Conservation (phyloP, 2,797 vertebrate species). For the Lacerta agilis region DNA sequence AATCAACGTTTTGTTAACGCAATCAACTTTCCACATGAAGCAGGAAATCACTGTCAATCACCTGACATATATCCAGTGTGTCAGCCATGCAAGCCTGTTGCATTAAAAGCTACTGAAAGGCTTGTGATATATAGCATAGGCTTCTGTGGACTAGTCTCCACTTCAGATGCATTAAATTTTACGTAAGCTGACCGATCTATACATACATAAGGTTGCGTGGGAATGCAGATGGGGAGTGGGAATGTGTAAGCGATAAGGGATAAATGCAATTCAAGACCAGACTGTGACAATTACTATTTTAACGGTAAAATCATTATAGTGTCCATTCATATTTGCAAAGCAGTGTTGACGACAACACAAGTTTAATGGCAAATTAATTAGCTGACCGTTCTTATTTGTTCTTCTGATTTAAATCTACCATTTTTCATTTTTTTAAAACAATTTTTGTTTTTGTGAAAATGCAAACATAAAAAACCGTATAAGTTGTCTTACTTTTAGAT, state of each 20-base stretch:
- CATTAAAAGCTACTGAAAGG: neutral
- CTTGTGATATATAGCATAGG: neutral
- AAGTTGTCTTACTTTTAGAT: too few species aligned
- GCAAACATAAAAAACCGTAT: too few species aligned
- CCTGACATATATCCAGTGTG: neutral
- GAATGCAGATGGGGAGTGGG: too few species aligned
- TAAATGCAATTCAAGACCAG: neutral
- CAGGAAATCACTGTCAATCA: neutral
- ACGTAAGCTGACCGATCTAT: neutral
- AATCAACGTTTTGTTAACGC: neutral
- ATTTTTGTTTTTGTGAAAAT: too few species aligned
- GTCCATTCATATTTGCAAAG: neutral
- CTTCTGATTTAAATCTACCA: neutral
- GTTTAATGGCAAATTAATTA: neutral
- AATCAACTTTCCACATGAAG: neutral
- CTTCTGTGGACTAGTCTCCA: neutral
- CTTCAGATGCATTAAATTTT: neutral
- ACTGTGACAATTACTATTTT: too few species aligned
- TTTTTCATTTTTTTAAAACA: neutral
- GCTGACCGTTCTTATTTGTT: neutral
- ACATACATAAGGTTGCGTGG: neutral
- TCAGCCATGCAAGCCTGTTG: neutral
- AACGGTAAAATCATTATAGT: neutral
- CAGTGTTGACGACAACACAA: neutral
- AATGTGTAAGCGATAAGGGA: neutral